Evolutionary conservation across 2,797 vertebrate species (phyloP).

Genomic region (Gambelia wislizenii): DNA sequence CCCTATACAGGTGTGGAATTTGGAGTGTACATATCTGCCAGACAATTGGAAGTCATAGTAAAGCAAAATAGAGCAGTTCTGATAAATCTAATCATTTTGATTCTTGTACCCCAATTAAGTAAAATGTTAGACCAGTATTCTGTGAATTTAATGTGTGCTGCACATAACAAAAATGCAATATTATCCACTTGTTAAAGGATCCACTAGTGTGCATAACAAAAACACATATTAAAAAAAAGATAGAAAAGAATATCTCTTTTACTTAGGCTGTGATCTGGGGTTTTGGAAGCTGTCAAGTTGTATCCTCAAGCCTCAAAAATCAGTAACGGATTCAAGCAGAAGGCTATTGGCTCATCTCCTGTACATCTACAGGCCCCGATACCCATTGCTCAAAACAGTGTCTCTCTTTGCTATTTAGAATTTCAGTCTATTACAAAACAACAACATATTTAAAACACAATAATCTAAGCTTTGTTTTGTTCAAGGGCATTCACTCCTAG

Average conservation of each 20-base stretch:
- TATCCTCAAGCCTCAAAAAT: too few relatives aligned
- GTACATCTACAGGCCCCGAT: too few relatives aligned
- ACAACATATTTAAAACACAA: neutral
- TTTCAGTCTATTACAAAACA: neutral
- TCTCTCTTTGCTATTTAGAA: neutral
- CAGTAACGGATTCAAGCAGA: neutral
- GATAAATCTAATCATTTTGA: neutral
- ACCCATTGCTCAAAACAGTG: neutral
- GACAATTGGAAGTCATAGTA: neutral
- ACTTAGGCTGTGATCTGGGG: neutral
- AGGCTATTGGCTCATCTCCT: neutral
- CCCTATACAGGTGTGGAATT: neutral
- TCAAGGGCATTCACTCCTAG: too few relatives aligned
- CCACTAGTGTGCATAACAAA: neutral
- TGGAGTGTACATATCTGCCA: constrained; percentile 17
- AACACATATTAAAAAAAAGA: neutral
- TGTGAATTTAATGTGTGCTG: neutral
- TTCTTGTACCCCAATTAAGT: neutral
- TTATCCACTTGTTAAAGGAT: too few relatives aligned
- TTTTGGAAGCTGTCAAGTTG: neutral
- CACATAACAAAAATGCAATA: too few relatives aligned
- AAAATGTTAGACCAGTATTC: neutral
- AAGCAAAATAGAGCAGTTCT: neutral
- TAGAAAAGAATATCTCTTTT: neutral
- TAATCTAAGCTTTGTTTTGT: neutral